phyloP scores from a whole-genome alignment of 1,140 invertebrate species.

The Temnothorax nylanderi region DNA sequence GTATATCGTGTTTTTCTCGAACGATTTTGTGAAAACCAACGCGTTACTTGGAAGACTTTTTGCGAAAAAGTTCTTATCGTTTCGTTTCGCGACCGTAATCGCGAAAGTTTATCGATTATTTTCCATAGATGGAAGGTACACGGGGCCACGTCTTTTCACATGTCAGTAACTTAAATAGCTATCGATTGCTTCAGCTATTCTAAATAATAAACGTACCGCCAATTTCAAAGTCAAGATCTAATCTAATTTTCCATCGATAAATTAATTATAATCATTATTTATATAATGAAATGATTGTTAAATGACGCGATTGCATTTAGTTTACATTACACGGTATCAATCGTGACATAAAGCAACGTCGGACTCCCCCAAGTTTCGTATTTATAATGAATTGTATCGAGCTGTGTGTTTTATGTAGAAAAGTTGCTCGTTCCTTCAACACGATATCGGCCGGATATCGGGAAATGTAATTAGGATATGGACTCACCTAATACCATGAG shows the following conservation, averaged over 20 bases:
- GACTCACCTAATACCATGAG: constrained; percentile 95
- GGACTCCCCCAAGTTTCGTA: neutral
- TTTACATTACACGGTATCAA: neutral
- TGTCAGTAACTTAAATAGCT: constrained; percentile 57
- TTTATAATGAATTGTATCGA: constrained; percentile 4
- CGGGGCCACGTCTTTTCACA: constrained; percentile 39
- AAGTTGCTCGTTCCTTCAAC: neutral
- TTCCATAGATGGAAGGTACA: neutral
- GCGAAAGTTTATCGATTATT: constrained; percentile 52
- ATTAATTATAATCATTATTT: constrained; percentile 33
- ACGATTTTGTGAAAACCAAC: neutral
- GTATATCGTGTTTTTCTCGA: neutral
- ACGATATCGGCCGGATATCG: neutral
- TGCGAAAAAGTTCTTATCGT: neutral
- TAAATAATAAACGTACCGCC: constrained; percentile 45
- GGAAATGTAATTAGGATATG: neutral
- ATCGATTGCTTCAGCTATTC: constrained; percentile 53
- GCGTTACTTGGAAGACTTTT: neutral
- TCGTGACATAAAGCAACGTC: neutral
- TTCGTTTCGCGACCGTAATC: constrained; percentile 12
- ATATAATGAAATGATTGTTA: neutral
- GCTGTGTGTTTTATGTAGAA: neutral
- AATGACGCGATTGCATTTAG: neutral
- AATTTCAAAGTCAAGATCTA: constrained; percentile 56
- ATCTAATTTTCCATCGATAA: constrained; percentile 42